Evolutionary conservation across 2,888 invertebrate species (phyloP), one percentile per base, ranked within the genome.

Genomic region (Cryptocephalus primarius): DNA sequence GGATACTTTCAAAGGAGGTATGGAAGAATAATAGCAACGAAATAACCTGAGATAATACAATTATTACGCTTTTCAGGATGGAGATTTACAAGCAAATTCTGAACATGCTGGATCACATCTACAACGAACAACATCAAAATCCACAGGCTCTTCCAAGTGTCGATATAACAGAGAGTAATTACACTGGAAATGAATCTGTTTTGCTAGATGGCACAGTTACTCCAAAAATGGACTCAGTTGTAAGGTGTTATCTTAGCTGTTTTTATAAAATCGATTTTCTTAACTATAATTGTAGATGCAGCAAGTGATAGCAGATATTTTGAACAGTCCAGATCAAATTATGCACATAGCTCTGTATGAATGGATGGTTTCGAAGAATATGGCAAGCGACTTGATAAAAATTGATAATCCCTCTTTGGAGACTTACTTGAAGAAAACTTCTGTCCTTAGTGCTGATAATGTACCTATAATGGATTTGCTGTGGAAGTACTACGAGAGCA

Each of bases 401-500:
- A 73, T 82, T 1, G 78, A 80, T 9, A 78, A 82, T 38, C 75
- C 83, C 1, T 87, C 84, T 9, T 72, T 93, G 40, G 90, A 92
- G 66, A 75, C 79, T 31, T 92, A 86, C 68, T 72, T 93, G 40
- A 77, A 75, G 43, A 73, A 75, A 71, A 78, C 71, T 44, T 78
- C 75, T 42, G 75, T 70, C 50, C 72, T 73, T 46, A 72, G 75
- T 65, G 77, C 81, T 8, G 76, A 83, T 42, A 55, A 61, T 47
- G 50, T 57, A 6, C 48, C 51, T 8, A 55, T 62, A 9, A 76
- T 87, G 53, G 91, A 95, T 66, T 72, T 97, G 53, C 72, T 97
- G 46, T 97, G 97, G 96, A 92, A 92, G 70, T 94, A 88, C 66
- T 93, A 96, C 62, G 95, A 97, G 69, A 86, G 87, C 65, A 85